Percentiles rank a stretch among this genome's conserved stretches.
Evolutionary conservation across 2,797 vertebrate species (phyloP).

Genomic region (Oophaga sylvatica): DNA sequence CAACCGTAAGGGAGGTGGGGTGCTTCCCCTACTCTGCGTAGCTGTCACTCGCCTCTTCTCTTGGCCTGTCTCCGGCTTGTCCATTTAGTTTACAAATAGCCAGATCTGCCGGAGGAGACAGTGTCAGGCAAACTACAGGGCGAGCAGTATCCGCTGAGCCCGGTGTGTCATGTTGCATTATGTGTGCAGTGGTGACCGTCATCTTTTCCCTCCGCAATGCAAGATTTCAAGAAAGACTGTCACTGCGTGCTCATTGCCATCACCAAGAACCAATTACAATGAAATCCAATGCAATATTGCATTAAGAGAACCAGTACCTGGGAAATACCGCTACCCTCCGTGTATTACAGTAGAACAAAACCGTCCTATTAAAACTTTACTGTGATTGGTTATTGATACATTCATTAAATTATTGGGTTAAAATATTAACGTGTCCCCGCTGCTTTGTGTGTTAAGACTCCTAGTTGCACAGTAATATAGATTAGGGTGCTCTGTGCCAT

Average conservation of each 20-base stretch:
- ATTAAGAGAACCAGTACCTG: background rate
- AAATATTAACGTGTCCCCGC: background rate
- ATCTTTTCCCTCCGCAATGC: slow-evolving; percentile 47
- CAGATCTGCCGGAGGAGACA: slow-evolving; percentile 59
- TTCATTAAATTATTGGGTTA: background rate
- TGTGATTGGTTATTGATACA: background rate
- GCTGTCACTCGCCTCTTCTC: slow-evolving; percentile 57
- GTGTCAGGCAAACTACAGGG: slow-evolving; percentile 49
- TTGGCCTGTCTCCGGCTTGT: slow-evolving; percentile 32
- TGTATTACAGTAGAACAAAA: background rate
- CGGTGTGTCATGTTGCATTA: slow-evolving; percentile 46
- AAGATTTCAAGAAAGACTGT: slow-evolving; percentile 25
- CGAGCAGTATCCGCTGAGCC: slow-evolving; percentile 5
- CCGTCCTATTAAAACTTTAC: background rate
- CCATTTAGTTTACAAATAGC: slow-evolving; percentile 60
- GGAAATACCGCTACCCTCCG: background rate
- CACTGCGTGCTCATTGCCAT: slow-evolving; percentile 7
- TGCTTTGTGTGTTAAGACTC: background rate
- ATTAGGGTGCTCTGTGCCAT: background rate
- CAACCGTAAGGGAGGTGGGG: background rate
- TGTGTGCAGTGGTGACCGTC: slow-evolving; percentile 37
- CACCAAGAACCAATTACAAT: background rate
- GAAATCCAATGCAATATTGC: background rate
- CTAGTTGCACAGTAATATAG: too few relatives aligned
- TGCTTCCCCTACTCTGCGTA: slow-evolving; percentile 17